phyloP scores from a whole-genome alignment of 2,113 vertebrate genomes.

The Neodontobutis hainanensis region DNA sequence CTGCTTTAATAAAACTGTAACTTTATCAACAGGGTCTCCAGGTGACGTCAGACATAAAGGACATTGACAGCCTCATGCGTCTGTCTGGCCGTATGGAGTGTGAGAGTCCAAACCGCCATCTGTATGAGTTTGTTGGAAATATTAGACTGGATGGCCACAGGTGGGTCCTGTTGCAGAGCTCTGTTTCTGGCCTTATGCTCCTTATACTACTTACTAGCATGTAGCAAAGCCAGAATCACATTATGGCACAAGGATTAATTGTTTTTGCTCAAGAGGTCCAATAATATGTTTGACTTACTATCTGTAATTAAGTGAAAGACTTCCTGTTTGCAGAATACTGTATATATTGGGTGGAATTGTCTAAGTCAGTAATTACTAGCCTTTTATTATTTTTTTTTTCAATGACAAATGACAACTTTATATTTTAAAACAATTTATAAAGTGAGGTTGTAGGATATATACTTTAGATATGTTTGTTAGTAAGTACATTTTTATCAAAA shows the following conservation, averaged over 20 bases:
- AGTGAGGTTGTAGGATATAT: background rate
- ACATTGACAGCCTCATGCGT: conserved; percentile 89
- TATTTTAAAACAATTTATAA: background rate
- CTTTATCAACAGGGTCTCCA: conserved; percentile 85
- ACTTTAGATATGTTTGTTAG: background rate
- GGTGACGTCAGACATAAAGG: conserved; percentile 89
- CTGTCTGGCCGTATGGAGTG: conserved; percentile 94
- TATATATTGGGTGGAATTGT: no score
- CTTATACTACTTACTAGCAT: conserved; percentile 17
- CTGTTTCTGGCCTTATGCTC: background rate
- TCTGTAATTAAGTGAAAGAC: no score
- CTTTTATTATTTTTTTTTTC: background rate
- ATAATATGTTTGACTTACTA: no score
- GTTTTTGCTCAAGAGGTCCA: no score
- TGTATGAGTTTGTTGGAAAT: conserved; percentile 98
- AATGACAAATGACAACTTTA: background rate
- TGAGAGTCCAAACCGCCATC: conserved; percentile 95
- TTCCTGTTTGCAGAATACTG: no score
- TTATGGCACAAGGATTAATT: no score
- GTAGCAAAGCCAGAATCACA: background rate
- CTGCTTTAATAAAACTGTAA: background rate
- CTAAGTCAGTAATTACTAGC: no score
- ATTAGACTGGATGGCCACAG: conserved; percentile 90
- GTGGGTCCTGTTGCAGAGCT: conserved; percentile 67
- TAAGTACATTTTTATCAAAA: background rate